Evolutionary conservation across 2,888 invertebrate species (phyloP).

Genomic region (Periphyllus acericola): DNA sequence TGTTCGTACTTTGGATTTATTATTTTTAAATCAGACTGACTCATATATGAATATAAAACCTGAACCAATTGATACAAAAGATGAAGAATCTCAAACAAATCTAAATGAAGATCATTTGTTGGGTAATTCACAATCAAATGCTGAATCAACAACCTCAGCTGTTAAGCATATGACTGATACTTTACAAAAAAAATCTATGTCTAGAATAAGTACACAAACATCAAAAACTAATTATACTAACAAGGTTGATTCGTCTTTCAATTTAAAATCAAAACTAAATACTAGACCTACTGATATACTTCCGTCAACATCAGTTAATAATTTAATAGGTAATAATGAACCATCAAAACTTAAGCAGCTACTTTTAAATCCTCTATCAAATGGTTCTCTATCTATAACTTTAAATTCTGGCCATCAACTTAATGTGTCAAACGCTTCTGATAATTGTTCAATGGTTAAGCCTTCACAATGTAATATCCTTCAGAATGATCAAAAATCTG

Average conservation of each 20-base stretch:
- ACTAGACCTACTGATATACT: neutral
- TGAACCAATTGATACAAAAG: neutral
- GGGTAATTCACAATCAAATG: no score
- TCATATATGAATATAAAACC: no score
- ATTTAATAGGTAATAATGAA: neutral
- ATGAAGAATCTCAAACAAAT: neutral
- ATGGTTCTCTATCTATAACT: slow-evolving; percentile 6
- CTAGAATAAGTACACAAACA: no score
- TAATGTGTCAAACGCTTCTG: neutral
- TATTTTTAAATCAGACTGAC: no score
- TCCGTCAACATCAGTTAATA: neutral
- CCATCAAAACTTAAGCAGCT: neutral
- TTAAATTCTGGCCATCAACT: neutral
- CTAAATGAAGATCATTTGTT: no score
- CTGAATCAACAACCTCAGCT: neutral
- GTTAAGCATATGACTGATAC: no score
- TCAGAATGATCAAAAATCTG: neutral
- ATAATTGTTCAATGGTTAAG: neutral
- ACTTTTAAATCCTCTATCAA: neutral
- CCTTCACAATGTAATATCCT: neutral
- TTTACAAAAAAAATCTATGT: no score
- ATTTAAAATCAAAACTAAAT: no score
- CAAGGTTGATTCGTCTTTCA: no score
- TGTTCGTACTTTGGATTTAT: no score
- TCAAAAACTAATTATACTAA: no score